Percentiles rank a stretch among this genome's conserved stretches.
These are phyloP conservation scores for Leptinotarsa defecta DNA, from an alignment of 1,140 invertebrate species.

Conservation along the genomic window DNA sequence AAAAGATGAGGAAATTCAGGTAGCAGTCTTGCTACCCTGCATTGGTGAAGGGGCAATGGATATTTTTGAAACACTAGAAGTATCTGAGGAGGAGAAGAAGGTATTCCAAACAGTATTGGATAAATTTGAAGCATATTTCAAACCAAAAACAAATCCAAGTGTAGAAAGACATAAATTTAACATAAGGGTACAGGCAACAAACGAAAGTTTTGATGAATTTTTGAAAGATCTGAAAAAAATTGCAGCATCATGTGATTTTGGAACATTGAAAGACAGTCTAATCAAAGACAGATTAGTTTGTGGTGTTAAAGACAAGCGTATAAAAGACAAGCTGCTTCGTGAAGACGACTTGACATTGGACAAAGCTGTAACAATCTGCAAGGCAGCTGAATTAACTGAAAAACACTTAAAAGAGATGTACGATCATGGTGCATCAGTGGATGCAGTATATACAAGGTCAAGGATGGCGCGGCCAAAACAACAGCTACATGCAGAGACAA, in stretches of 20 bases:
- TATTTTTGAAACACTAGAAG: too few relatives aligned
- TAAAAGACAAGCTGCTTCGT: slow-evolving; percentile 3
- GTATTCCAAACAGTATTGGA: too few relatives aligned
- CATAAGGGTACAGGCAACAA: neutral
- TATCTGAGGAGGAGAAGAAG: too few relatives aligned
- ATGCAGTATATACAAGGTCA: neutral
- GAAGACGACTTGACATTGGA: slow-evolving; percentile 1
- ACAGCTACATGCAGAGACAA: neutral
- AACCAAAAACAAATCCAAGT: neutral
- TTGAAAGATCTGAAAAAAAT: neutral
- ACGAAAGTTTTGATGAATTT: neutral
- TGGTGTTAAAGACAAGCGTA: neutral
- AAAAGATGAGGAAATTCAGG: too few relatives aligned
- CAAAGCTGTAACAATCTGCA: neutral
- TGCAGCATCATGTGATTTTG: neutral
- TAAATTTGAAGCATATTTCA: slow-evolving; percentile 1
- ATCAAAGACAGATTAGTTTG: neutral
- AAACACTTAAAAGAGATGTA: slow-evolving; percentile 2
- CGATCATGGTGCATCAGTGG: neutral
- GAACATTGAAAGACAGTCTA: neutral
- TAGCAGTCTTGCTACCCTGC: too few relatives aligned
- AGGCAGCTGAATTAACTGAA: neutral
- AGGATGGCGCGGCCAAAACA: neutral
- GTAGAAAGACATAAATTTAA: neutral
- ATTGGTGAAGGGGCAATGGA: too few relatives aligned